Evolutionary conservation across 2,113 vertebrate genomes (phyloP), one percentile per base, ranked within the genome.

Genomic region (Lethenteron camtschaticum): DNA sequence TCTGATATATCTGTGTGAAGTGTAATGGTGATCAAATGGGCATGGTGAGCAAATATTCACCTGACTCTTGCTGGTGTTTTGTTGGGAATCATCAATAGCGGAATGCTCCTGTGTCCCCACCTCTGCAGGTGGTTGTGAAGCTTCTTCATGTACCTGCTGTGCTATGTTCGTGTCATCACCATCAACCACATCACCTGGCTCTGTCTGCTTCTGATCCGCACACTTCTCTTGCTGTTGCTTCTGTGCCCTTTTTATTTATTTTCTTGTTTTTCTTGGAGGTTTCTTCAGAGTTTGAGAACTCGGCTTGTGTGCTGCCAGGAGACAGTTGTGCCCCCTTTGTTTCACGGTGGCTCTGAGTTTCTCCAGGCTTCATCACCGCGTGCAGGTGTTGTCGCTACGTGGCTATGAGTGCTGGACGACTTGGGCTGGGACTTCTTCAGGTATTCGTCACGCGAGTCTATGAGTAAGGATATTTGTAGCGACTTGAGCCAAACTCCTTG

Each of bases 21-120:
- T 69, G 71, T 56, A 73, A 59, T 71, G 78, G 73, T 77, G 70
- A 76, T 86, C 79, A 75, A 86, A 86, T 71, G 80, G 80, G n/a
- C 81, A 75, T 9, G 81, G 69, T 2, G 69, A 14, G 72, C 77
- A 80, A 41, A 8, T 70, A 60, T 57, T 8, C 6, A 56, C 57
- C 24, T 41, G 12, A 57, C n/a, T 3, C 66, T 58, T 70, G 70
- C 24, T 11, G 56, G 4, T n/a, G 9, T 9, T 9, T 56, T 57
- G 1, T 18, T 12, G 11, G 55, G 16, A 10, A 57, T n/a, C 55
- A 3, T 11, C 14, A 41, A 41, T 2, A 41, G 2, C 3, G 12
- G 41, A 2, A 3, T 16, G 12, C 11, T 3, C 57, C 57, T 63
- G 10, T 63, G 10, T 56, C 68, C 70, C 57, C 10, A 18, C 4